These are phyloP conservation scores for Plotosus lineatus DNA, from an alignment of 2,113 vertebrate species.

Conservation along the genomic window DNA sequence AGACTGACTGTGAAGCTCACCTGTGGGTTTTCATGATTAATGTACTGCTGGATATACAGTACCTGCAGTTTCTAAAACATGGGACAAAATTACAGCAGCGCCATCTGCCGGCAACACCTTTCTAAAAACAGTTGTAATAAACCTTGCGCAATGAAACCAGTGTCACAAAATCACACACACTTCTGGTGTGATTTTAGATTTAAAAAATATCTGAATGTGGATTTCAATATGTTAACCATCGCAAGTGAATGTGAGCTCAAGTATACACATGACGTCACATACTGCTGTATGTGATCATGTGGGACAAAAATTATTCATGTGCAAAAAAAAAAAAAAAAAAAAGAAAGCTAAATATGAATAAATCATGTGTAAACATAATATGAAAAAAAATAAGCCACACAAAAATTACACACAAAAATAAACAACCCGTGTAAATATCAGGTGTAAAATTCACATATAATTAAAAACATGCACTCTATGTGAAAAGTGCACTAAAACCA, in stretches of 20 bases:
- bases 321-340: not conserved
- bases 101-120: constrained; percentile 16
- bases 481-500: not conserved
- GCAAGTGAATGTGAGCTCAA: not conserved
- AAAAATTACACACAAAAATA: not conserved
- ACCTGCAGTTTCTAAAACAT: not conserved
- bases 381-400: not conserved
- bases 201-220: not conserved
- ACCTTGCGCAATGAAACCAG: too few relatives aligned
- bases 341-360: not conserved
- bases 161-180: not conserved
- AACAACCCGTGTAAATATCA: not conserved
- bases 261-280: not conserved
- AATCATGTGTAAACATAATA: not conserved
- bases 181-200: not conserved
- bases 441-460: not conserved
- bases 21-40: constrained; percentile 28
- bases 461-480: not conserved
- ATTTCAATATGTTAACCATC: not conserved
- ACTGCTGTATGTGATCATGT: not conserved
- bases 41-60: not conserved
- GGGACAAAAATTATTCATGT: not conserved
- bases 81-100: constrained; percentile 1
- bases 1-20: constrained; percentile 30
- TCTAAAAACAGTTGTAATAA: not conserved